These are phyloP conservation scores for Pyrrhosoma nymphula DNA, from an alignment of 2,888 invertebrate species.

Conservation along the genomic window DNA sequence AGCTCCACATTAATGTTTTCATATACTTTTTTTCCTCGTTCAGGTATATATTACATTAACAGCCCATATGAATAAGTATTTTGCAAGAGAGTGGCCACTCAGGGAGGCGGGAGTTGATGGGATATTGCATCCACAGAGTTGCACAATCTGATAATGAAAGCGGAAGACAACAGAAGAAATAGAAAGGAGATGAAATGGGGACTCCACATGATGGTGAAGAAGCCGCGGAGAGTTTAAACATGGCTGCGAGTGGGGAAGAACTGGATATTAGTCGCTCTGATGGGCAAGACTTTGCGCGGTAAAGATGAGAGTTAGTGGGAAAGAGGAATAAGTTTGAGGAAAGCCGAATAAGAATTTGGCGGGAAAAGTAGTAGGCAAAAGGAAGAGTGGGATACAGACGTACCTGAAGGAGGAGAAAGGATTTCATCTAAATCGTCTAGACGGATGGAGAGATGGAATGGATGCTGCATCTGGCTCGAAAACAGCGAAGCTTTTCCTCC, in stretches of 20 bases:
- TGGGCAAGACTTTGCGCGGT: background rate
- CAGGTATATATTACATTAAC: too few relatives aligned
- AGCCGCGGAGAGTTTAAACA: background rate
- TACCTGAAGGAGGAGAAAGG: background rate
- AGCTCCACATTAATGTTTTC: too few relatives aligned
- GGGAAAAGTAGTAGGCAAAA: background rate
- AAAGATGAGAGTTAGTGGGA: background rate
- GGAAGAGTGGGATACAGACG: too few relatives aligned
- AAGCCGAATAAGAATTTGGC: background rate
- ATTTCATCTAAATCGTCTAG: background rate
- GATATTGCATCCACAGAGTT: background rate
- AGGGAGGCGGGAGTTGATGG: background rate
- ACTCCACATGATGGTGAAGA: background rate
- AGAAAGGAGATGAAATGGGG: background rate
- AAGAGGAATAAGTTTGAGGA: background rate
- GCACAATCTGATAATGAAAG: background rate
- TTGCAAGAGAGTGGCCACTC: background rate
- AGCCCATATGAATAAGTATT: too few relatives aligned
- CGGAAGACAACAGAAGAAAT: background rate
- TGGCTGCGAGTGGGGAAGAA: background rate
- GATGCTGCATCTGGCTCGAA: background rate
- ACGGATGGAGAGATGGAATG: background rate
- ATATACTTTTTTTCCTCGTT: too few relatives aligned
- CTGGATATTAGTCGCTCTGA: background rate
- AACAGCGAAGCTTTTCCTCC: background rate